These are phyloP conservation scores for Excalfactoria chinensis DNA, from an alignment of 2,113 vertebrate species.

Conservation along the genomic window DNA sequence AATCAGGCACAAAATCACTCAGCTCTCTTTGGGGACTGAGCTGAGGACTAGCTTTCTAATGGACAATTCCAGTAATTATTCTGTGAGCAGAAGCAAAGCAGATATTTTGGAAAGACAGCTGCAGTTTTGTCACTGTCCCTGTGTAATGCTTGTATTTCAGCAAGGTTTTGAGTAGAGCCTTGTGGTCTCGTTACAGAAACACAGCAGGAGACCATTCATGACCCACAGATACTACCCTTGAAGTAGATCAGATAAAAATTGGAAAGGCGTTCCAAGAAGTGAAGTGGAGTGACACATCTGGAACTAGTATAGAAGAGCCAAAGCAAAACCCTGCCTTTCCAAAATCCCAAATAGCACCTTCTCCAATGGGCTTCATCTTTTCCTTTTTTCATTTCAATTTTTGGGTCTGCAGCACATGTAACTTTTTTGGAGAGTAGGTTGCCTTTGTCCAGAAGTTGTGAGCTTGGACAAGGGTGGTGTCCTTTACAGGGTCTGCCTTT, in stretches of 20 bases:
- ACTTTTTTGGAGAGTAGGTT: fast-evolving
- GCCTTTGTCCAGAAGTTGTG: not conserved
- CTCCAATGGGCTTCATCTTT: not conserved
- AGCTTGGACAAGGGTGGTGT: not conserved
- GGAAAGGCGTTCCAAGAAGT: not conserved
- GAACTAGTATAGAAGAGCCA: not conserved
- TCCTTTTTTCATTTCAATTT: not conserved
- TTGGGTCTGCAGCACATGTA: not conserved
- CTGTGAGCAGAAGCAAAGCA: not conserved
- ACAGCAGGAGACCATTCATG: not conserved
- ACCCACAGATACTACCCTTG: not conserved
- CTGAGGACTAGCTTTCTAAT: not conserved
- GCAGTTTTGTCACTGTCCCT: not conserved
- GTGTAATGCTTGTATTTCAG: not conserved
- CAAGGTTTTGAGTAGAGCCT: not conserved
- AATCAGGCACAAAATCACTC: not conserved
- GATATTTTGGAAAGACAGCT: not conserved
- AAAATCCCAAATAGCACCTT: not conserved
- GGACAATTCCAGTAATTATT: not conserved
- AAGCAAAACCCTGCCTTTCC: not conserved
- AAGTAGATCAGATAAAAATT: not conserved
- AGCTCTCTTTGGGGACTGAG: not conserved
- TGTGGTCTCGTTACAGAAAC: not conserved
- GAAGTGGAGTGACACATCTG: not conserved
- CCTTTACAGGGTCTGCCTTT: not conserved